Conservation (phyloP, 2,888 invertebrate species). For the Hypolimnas misippus region DNA sequence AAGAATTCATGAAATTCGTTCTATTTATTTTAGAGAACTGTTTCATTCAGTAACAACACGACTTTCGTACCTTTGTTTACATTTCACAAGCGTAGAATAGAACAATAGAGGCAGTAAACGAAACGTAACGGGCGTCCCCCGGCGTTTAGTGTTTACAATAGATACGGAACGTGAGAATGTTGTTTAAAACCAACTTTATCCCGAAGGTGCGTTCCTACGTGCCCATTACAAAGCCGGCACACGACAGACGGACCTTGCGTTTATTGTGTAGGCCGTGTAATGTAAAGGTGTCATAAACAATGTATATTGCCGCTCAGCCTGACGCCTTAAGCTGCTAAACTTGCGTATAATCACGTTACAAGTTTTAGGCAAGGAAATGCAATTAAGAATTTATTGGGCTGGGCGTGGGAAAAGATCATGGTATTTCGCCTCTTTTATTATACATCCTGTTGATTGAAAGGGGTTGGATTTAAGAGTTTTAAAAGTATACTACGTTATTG, state of each 20-base stretch:
- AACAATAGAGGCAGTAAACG: constrained; percentile 75
- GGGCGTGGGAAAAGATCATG: constrained; percentile 70
- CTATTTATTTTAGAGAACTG: constrained; percentile 40
- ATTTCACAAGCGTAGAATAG: constrained; percentile 73
- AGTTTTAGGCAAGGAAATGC: constrained; percentile 67
- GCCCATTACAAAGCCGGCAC: constrained; percentile 65
- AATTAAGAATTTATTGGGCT: constrained; percentile 66
- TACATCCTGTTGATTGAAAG: constrained; percentile 57
- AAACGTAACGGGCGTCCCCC: constrained; percentile 71
- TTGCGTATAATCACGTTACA: constrained; percentile 78
- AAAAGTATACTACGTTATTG: not conserved
- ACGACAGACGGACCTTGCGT: constrained; percentile 60
- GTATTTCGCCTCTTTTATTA: constrained; percentile 46
- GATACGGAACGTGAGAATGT: constrained; percentile 78
- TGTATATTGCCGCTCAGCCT: constrained; percentile 56
- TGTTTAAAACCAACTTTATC: constrained; percentile 68
- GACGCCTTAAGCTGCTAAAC: constrained; percentile 70
- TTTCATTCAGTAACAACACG: constrained; percentile 55
- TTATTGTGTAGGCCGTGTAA: constrained; percentile 69
- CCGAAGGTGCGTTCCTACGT: constrained; percentile 66
- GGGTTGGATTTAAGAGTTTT: constrained; percentile 42
- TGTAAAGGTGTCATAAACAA: constrained; percentile 76
- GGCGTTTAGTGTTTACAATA: constrained; percentile 71
- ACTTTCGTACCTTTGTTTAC: constrained; percentile 66
- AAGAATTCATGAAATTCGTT: constrained; percentile 35